phyloP scores from a whole-genome alignment of 2,888 invertebrate species.

The Rotaria macrura region DNA sequence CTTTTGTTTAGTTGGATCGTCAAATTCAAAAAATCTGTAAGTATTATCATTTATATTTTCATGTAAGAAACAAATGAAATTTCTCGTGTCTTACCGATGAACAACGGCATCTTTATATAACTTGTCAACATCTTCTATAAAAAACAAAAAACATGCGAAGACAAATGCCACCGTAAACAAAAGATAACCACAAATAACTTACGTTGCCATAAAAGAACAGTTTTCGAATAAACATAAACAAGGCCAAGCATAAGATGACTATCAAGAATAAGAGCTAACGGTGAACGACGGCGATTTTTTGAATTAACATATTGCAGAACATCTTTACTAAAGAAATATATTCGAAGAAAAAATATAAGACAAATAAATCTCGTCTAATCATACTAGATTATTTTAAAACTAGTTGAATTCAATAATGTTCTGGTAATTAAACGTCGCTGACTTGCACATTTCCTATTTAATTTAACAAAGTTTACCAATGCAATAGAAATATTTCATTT shows the following conservation, averaged over 20 bases:
- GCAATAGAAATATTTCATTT: no score
- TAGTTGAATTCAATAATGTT: neutral
- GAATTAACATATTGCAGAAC: conserved; percentile 4
- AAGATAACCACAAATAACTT: no score
- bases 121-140: conserved; percentile 11
- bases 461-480: no score
- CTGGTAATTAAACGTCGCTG: neutral
- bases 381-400: neutral
- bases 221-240: neutral
- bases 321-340: neutral
- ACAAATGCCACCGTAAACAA: no score
- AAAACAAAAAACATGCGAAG: neutral
- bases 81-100: neutral
- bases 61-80: no score
- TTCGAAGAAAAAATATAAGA: no score
- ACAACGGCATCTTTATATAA: neutral
- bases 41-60: neutral
- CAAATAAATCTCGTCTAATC: no score
- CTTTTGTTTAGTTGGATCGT: neutral
- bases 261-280: neutral
- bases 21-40: neutral
- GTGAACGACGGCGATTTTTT: conserved; percentile 10
- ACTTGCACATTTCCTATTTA: neutral
- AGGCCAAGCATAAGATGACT: conserved; percentile 9
- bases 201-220: neutral